Evolutionary conservation across 2,888 invertebrate species (phyloP), one percentile per base, ranked within the genome.

Genomic region (Thereva nobilitata): DNA sequence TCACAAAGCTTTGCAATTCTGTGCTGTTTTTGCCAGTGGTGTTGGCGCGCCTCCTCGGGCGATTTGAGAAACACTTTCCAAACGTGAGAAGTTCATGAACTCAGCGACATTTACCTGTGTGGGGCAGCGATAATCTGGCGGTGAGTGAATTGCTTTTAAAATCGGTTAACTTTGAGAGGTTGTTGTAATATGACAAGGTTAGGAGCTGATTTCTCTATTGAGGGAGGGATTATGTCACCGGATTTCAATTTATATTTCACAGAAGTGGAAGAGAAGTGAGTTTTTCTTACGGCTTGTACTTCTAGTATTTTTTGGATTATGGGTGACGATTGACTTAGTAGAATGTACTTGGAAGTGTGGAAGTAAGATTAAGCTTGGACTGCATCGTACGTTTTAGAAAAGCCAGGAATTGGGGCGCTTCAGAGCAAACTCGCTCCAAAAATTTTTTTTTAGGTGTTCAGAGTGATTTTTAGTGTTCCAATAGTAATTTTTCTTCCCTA

Each of bases 171-270:
- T 52, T 52, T 52, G 52, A 34, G 23, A 23, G 23, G 23, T 23
- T 23, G 4, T 52, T 34, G 52, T 34, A 35, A 35, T 35, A 3
- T 9, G 34, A 12, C 52, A 52, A 52, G 52, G 52, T 52, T 52
- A 3, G 35, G 23, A 23, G 2, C 23, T 23, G 23, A 23, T 23
- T 23, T 23, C 23, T 23, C 23, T 23, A 23, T 23, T 23, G 23
- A 23, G 23, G 52, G 35, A 52, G 34, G 35, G 52, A 52, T 52
- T 52, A 52, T 52, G 52, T 52, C 52, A 52, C 52, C 23, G 23
- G 23, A 23, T 23, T 23, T 23, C 23, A 23, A 2, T 23, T 23
- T 52, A 4, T 9, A 4, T 9, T 52, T 23, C 4, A 35, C 23
- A 8, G 52, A 35, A 35, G 35, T 23, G 8, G 23, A 35, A 52